Conservation (phyloP, 2,113 vertebrate genomes). For the Perccottus glenii region DNA sequence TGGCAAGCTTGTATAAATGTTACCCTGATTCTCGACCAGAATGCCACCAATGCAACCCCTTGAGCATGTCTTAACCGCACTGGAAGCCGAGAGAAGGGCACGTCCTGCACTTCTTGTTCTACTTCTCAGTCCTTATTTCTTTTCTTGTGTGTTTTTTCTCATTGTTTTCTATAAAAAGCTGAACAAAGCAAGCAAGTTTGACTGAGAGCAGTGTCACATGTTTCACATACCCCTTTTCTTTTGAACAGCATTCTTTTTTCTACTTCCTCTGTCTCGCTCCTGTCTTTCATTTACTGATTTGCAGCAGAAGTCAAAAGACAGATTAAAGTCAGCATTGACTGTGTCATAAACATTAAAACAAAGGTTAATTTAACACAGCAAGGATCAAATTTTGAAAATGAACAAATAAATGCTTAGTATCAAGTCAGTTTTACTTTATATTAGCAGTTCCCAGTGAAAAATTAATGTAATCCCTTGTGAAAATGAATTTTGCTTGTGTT, state of each 20-base stretch:
- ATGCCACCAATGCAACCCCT: conserved; percentile 65
- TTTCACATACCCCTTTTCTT: conserved; percentile 21
- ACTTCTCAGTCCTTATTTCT: conserved; percentile 42
- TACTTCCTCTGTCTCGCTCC: conserved; percentile 7
- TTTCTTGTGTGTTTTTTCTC: conserved; percentile 15
- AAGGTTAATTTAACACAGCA: too few species aligned
- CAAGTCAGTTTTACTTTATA: too few species aligned
- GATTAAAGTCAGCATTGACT: background rate
- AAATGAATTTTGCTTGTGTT: too few species aligned
- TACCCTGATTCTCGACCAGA: conserved; percentile 58
- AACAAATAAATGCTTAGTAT: too few species aligned
- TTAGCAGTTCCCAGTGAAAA: too few species aligned
- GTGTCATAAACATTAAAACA: background rate
- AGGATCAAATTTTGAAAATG: too few species aligned
- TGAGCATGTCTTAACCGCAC: conserved; percentile 57
- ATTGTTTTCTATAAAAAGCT: conserved; percentile 38
- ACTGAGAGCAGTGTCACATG: conserved; percentile 30
- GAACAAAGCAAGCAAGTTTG: conserved; percentile 50
- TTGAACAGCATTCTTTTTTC: background rate
- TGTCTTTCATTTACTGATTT: conserved; percentile 2
- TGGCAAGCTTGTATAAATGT: conserved; percentile 70
- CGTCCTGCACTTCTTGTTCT: conserved; percentile 55
- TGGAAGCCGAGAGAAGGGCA: conserved; percentile 52
- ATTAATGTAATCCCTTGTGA: too few species aligned
- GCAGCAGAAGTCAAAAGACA: background rate